These are phyloP conservation scores for Thaumetopoea pityocampa DNA, from an alignment of 1,140 invertebrate species.

Conservation along the genomic window DNA sequence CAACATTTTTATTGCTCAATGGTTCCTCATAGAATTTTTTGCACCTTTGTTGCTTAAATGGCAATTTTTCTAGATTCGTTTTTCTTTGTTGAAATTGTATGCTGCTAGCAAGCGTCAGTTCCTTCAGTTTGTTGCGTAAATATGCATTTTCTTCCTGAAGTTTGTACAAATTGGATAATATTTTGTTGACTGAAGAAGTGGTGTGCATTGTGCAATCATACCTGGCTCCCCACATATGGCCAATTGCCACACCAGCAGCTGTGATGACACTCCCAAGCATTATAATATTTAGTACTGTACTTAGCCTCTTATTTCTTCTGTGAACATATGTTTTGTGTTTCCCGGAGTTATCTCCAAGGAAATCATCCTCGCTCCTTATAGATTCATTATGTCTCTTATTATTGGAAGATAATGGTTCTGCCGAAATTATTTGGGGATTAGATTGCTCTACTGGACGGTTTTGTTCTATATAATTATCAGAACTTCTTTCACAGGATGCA, in stretches of 20 bases:
- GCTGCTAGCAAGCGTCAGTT: conserved; percentile 43
- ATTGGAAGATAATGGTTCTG: conserved; percentile 25
- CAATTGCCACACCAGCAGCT: conserved; percentile 65
- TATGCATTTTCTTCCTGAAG: conserved; percentile 70
- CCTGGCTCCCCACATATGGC: conserved; percentile 70
- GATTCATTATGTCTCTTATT: conserved; percentile 28
- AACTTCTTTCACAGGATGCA: conserved; percentile 31
- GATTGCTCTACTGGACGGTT: conserved; percentile 33
- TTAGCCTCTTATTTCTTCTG: conserved; percentile 66
- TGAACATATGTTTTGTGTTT: conserved; percentile 72
- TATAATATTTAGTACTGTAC: conserved; percentile 65
- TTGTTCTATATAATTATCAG: conserved; percentile 34
- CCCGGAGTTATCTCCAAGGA: conserved; percentile 40
- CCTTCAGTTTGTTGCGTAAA: conserved; percentile 60
- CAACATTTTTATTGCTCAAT: conserved; percentile 44
- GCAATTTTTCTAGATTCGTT: conserved; percentile 28
- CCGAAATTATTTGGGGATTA: conserved; percentile 29
- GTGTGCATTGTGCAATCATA: conserved; percentile 58
- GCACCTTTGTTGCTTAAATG: conserved; percentile 45
- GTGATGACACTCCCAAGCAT: conserved; percentile 68
- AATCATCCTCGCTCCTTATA: conserved; percentile 36
- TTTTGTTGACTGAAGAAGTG: conserved; percentile 60
- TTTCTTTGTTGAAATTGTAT: conserved; percentile 35
- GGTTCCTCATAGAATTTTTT: conserved; percentile 63
- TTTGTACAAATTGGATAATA: conserved; percentile 69